Percentiles rank a stretch among this genome's conserved stretches.
phyloP scores from a whole-genome alignment of 2,888 invertebrate genomes.

The Dolichopus griseipennis region DNA sequence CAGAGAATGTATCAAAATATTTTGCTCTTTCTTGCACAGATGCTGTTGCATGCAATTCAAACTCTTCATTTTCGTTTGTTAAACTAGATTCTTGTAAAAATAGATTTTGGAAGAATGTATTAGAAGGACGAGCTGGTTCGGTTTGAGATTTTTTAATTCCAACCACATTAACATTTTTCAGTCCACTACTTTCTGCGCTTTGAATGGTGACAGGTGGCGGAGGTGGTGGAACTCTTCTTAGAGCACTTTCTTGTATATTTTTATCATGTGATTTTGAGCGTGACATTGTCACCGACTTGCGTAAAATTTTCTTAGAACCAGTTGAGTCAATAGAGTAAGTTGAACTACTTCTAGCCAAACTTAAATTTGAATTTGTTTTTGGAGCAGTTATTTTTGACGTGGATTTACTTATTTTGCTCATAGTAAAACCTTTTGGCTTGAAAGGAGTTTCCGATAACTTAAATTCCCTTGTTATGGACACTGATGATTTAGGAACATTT shows the following conservation, averaged over 20 bases:
- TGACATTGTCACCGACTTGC: conserved; percentile 24
- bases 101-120: conserved; percentile 63
- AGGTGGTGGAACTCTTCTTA: conserved; percentile 24
- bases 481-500: neutral
- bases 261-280: conserved; percentile 16
- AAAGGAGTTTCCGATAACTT: neutral
- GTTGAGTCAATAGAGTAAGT: conserved; percentile 41
- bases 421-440: neutral
- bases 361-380: conserved; percentile 34
- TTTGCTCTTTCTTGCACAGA: conserved; percentile 61
- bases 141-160: conserved; percentile 38
- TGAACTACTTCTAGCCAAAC: conserved; percentile 39
- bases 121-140: conserved; percentile 49
- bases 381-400: conserved; percentile 15
- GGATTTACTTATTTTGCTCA: neutral
- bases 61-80: conserved; percentile 21
- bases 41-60: conserved; percentile 43
- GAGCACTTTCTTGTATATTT: neutral
- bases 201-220: conserved; percentile 15
- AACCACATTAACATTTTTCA: conserved; percentile 26
- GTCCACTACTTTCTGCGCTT: conserved; percentile 27
- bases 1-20: conserved; percentile 54
- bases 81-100: conserved; percentile 50
- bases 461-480: neutral
- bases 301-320: conserved; percentile 27